phyloP scores from a whole-genome alignment of 30 jellyfish, hydroid and myxozoan genomes.

The Mastigias papua region DNA sequence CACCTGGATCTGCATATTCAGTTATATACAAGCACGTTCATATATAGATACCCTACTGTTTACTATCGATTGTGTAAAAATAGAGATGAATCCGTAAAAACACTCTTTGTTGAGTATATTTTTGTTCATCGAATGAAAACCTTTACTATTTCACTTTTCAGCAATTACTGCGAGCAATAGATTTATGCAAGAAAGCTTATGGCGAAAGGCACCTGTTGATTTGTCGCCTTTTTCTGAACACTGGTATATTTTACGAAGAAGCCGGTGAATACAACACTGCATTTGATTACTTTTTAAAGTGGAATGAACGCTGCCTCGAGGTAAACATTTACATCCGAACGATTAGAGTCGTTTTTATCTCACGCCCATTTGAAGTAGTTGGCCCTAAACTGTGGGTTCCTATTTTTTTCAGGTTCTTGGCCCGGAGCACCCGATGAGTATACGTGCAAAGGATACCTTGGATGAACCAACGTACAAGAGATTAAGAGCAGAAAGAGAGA shows the following conservation, averaged over 20 bases:
- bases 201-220: slow-evolving; percentile 64
- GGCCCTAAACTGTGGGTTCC: too few species aligned
- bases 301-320: slow-evolving; percentile 55
- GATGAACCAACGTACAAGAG: slow-evolving; percentile 65
- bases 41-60: too few species aligned
- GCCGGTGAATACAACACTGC: slow-evolving; percentile 32
- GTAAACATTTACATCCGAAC: slow-evolving; percentile 30
- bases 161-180: slow-evolving; percentile 31
- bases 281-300: slow-evolving; percentile 41
- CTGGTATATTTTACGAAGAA: slow-evolving; percentile 62
- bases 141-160: not conserved
- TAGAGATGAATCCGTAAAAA: too few species aligned
- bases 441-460: slow-evolving; percentile 63
- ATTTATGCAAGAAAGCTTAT: slow-evolving; percentile 54
- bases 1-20: too few species aligned
- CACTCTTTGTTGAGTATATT: too few species aligned
- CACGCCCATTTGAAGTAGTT: too few species aligned
- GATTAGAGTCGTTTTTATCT: too few species aligned
- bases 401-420: slow-evolving; percentile 64
- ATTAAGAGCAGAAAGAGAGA: slow-evolving; percentile 37
- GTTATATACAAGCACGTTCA: too few species aligned
- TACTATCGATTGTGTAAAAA: too few species aligned
- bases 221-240: slow-evolving; percentile 49
- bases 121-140: too few species aligned
- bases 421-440: slow-evolving; percentile 67